Percentiles rank a stretch among this genome's conserved stretches.
These are phyloP conservation scores for Cygnus buccinator DNA, from an alignment of 2,113 vertebrate genomes.

Conservation along the genomic window DNA sequence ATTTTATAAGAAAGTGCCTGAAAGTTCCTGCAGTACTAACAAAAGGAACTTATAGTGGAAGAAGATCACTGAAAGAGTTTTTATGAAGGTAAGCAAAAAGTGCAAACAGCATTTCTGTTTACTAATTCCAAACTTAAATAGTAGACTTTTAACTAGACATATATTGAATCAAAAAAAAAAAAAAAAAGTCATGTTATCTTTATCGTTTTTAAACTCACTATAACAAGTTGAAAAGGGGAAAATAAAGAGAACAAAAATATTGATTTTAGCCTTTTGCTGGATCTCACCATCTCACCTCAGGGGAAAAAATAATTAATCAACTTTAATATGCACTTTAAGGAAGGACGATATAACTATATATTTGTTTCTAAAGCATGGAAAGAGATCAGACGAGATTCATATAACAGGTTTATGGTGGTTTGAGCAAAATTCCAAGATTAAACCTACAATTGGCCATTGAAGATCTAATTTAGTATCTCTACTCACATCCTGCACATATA, in stretches of 20 bases:
- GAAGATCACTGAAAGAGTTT: neutral
- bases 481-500: neutral
- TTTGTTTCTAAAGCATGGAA: neutral
- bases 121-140: neutral
- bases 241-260: neutral
- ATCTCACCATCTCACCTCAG: neutral
- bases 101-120: neutral
- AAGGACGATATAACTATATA: neutral
- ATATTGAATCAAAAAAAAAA: neutral
- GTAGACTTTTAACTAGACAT: neutral
- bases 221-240: neutral
- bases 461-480: neutral
- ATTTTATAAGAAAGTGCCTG: neutral
- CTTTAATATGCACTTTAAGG: neutral
- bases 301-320: neutral
- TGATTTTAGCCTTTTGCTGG: neutral
- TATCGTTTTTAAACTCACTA: neutral
- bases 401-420: accelerated
- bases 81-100: neutral
- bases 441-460: neutral
- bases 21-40: neutral
- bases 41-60: neutral
- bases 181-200: neutral
- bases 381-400: accelerated
- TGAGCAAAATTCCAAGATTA: neutral